These are phyloP conservation scores for Phalera bucephala DNA, from an alignment of 2,888 invertebrate species.

Conservation along the genomic window DNA sequence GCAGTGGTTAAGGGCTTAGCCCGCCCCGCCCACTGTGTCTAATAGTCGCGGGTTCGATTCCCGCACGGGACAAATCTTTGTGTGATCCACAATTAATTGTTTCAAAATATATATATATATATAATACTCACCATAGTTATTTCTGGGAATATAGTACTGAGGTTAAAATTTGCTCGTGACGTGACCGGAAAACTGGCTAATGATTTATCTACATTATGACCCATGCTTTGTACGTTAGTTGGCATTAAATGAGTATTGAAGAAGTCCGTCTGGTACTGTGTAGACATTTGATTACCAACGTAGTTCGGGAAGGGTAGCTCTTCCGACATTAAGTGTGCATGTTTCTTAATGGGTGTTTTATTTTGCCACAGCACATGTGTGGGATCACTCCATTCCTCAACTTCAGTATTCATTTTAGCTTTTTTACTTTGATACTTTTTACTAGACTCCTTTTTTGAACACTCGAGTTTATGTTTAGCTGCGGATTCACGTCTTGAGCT, in stretches of 20 bases:
- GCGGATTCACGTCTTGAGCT: constrained; percentile 64
- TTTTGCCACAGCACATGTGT: constrained; percentile 70
- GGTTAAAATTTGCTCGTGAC: constrained; percentile 88
- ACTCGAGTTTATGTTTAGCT: constrained; percentile 74
- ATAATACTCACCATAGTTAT: constrained; percentile 84
- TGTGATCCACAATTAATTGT: no score
- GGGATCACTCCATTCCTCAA: constrained; percentile 70
- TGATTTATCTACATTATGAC: constrained; percentile 61
- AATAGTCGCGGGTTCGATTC: no score
- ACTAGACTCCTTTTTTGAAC: constrained; percentile 71
- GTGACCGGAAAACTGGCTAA: constrained; percentile 64
- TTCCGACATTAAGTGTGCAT: constrained; percentile 62
- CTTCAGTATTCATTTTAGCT: constrained; percentile 58
- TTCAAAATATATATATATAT: no score
- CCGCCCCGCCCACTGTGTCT: no score
- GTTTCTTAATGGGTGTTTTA: constrained; percentile 58
- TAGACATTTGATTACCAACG: constrained; percentile 65
- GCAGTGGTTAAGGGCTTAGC: no score
- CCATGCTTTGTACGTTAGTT: constrained; percentile 62
- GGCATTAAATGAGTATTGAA: constrained; percentile 72
- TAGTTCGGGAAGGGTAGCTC: constrained; percentile 71
- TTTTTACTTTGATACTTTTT: constrained; percentile 75
- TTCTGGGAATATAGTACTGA: constrained; percentile 93
- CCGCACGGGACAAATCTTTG: no score
- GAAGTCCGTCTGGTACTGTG: constrained; percentile 71